These are phyloP conservation scores for Drusus annulatus DNA, from an alignment of 1,140 invertebrate species.

Conservation along the genomic window DNA sequence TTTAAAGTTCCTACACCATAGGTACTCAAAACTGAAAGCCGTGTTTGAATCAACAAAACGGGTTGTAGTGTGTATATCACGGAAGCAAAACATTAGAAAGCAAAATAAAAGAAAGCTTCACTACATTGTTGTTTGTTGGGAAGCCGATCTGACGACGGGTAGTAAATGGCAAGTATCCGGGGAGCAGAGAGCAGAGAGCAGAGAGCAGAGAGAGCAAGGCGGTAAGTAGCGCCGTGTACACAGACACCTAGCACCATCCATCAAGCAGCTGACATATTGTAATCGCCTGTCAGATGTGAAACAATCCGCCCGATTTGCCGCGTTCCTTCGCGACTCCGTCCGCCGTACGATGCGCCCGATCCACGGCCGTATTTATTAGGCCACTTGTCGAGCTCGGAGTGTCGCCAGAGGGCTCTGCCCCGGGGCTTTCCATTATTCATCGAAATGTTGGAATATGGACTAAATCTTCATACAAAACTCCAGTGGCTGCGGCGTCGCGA, in stretches of 20 bases:
- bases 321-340: neutral
- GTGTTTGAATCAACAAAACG: no score
- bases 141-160: no score
- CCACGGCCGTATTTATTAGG: conserved; percentile 8
- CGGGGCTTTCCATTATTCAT: neutral
- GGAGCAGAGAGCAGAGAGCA: neutral
- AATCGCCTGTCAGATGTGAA: conserved; percentile 29
- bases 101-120: no score
- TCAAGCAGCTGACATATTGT: conserved; percentile 50
- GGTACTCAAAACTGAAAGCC: no score
- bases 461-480: no score
- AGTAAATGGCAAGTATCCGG: no score
- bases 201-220: neutral
- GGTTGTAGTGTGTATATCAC: no score
- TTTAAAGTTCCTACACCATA: no score
- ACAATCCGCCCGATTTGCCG: conserved; percentile 30
- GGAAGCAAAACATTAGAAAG: no score
- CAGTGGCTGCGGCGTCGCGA: no score
- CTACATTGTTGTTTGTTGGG: no score
- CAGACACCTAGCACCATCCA: conserved; percentile 49
- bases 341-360: conserved; percentile 7
- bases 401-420: neutral
- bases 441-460: neutral
- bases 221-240: neutral
- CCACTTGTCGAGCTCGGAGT: conserved; percentile 23